Evolutionary conservation across 1,140 invertebrate genomes (phyloP).

Genomic region (Drosophila carrolli): DNA sequence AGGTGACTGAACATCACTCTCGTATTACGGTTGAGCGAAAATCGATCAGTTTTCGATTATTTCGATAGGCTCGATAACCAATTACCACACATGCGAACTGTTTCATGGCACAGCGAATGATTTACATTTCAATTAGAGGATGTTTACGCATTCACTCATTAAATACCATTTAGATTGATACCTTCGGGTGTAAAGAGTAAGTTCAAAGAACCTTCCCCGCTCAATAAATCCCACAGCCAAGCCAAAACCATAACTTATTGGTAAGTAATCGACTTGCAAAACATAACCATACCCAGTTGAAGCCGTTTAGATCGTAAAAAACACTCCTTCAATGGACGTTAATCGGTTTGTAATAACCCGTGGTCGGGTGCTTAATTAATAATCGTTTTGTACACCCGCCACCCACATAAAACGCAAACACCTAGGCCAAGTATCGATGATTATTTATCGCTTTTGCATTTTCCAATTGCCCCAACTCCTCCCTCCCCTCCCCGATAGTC

Average conservation of each 20-base stretch:
- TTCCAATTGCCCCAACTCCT: not conserved
- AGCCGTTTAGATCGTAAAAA: slow-evolving; percentile 10
- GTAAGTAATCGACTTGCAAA: slow-evolving; percentile 18
- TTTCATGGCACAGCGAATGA: too few relatives aligned
- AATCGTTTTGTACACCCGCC: slow-evolving; percentile 46
- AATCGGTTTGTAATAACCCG: slow-evolving; percentile 44
- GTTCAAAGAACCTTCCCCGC: too few relatives aligned
- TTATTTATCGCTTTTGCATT: slow-evolving; percentile 31
- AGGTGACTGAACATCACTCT: not conserved
- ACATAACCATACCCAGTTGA: slow-evolving; percentile 12
- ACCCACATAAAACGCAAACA: slow-evolving; percentile 38
- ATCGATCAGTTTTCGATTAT: not conserved
- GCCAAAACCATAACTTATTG: slow-evolving; percentile 19
- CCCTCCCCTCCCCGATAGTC: not conserved
- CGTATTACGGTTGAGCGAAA: not conserved
- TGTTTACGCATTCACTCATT: too few relatives aligned
- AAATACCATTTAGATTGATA: too few relatives aligned
- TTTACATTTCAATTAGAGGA: too few relatives aligned
- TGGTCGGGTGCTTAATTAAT: slow-evolving; percentile 28
- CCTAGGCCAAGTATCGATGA: slow-evolving; percentile 30
- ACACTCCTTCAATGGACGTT: slow-evolving; percentile 24
- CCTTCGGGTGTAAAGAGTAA: too few relatives aligned
- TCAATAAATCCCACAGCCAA: not conserved
- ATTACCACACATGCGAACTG: not conserved
- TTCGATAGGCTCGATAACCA: not conserved